Conservation (phyloP, 2,797 vertebrate species). For the Intellagama lesueurii region DNA sequence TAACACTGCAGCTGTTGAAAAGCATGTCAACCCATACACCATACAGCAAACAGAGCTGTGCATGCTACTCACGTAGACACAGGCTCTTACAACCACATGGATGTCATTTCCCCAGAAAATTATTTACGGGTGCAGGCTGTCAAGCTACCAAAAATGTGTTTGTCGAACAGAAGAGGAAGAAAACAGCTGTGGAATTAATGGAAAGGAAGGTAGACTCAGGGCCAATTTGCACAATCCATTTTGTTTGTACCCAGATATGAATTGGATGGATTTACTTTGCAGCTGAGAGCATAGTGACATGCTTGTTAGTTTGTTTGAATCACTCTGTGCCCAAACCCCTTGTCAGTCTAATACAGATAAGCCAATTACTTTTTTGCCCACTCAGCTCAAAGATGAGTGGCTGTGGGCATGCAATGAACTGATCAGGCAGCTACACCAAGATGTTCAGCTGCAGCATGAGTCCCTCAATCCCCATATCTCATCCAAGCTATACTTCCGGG, state of each 20-base stretch:
- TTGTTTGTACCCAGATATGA: background rate
- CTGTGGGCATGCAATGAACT: background rate
- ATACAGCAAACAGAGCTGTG: background rate
- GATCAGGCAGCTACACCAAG: background rate
- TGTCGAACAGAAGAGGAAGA: background rate
- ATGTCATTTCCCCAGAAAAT: background rate
- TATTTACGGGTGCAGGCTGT: background rate
- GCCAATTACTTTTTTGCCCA: background rate
- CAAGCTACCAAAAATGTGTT: background rate
- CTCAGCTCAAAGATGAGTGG: background rate
- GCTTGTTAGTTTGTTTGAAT: background rate
- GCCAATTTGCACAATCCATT: background rate
- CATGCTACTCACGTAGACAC: background rate
- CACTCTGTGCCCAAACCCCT: background rate
- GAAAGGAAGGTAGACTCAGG: background rate
- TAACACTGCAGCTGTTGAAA: background rate
- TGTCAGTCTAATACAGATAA: background rate
- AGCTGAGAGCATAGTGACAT: background rate
- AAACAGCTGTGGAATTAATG: background rate
- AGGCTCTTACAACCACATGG: background rate
- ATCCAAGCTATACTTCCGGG: background rate
- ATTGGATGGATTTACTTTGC: background rate
- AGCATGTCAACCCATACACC: background rate
- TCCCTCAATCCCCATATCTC: background rate
- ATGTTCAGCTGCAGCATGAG: background rate